Evolutionary conservation across 1,140 invertebrate genomes (phyloP), one percentile per base, ranked within the genome.

Genomic region (Danaus plexippus): DNA sequence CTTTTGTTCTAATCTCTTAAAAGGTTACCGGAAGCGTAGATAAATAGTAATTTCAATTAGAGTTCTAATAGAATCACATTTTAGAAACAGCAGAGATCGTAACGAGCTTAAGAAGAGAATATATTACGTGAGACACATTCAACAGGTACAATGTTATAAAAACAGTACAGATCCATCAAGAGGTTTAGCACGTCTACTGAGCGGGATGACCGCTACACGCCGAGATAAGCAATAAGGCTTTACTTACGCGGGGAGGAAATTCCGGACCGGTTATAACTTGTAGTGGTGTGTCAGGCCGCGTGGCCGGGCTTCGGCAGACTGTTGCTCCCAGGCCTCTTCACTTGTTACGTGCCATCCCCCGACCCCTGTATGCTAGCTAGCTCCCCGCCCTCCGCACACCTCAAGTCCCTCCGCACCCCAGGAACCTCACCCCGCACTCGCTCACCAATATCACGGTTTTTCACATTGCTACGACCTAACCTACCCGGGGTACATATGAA

Each of bases 231-330:
- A 73, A 74, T 76, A 63, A 73, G 66, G 59, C 54, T 67, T 64
- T 82, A 85, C 81, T 85, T 81, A 85, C 81, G 78, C 72, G 72
- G 58, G 71, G 55, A 62, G 64, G 67, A 67, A 73, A 67, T 57
- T 71, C 63, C 60, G 64, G 48, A 60, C 56, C 69, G 63, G 60
- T 62, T 66, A 62, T 67, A 68, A 72, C 69, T 74, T 66, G 63
- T 72, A 60, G 68, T 66, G 60, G 57, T 66, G 67, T 69, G 78
- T 81, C 71, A 65, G 67, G 66, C 75, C 82, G 79, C 82, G 82
- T 80, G 76, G 79, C 79, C 80, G 82, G 74, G 80, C 80, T 78
- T 71, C 76, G 82, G 82, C 82, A 85, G 80, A 85, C 82, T 85
- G 82, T 85, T 85, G 82, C 82, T 85, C 82, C 82, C 79, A 68